These are phyloP conservation scores for Beris morrisii DNA, from an alignment of 2,888 invertebrate species.

Conservation along the genomic window DNA sequence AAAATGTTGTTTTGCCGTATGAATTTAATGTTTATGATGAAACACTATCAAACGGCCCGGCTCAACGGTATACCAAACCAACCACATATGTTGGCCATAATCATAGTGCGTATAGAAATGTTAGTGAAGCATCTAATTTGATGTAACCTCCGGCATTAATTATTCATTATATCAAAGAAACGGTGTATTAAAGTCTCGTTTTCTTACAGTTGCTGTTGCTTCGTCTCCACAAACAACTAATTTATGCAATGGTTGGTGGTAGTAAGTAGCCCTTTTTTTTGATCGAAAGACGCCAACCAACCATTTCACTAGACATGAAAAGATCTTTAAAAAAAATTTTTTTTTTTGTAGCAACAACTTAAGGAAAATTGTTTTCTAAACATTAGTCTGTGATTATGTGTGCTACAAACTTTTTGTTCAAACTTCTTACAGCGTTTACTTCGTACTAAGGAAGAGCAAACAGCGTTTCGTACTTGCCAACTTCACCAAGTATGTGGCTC, in stretches of 20 bases:
- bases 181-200: slow-evolving; percentile 7
- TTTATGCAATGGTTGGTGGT: slow-evolving; percentile 30
- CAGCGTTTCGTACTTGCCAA: too few species aligned
- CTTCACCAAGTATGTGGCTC: too few species aligned
- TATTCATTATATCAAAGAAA: slow-evolving; percentile 30
- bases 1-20: too few species aligned
- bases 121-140: slow-evolving; percentile 35
- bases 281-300: slow-evolving; percentile 25
- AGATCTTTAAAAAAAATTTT: slow-evolving; percentile 8
- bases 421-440: too few species aligned
- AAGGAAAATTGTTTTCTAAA: too few species aligned
- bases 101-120: slow-evolving; percentile 29
- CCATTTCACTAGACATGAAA: slow-evolving; percentile 30
- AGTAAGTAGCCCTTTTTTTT: slow-evolving; percentile 22
- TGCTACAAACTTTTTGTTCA: too few species aligned
- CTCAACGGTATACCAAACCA: not conserved
- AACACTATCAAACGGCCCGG: too few species aligned
- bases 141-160: slow-evolving; percentile 29
- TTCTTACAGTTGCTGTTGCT: not conserved
- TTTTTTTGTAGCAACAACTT: slow-evolving; percentile 12
- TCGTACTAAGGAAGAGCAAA: too few species aligned
- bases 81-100: slow-evolving; percentile 13
- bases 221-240: slow-evolving; percentile 11
- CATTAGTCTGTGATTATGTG: too few species aligned
- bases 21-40: too few species aligned